These are phyloP conservation scores for Parazoanthus darwini DNA, from an alignment of 92 coral and sea anemone genomes.

Conservation along the genomic window DNA sequence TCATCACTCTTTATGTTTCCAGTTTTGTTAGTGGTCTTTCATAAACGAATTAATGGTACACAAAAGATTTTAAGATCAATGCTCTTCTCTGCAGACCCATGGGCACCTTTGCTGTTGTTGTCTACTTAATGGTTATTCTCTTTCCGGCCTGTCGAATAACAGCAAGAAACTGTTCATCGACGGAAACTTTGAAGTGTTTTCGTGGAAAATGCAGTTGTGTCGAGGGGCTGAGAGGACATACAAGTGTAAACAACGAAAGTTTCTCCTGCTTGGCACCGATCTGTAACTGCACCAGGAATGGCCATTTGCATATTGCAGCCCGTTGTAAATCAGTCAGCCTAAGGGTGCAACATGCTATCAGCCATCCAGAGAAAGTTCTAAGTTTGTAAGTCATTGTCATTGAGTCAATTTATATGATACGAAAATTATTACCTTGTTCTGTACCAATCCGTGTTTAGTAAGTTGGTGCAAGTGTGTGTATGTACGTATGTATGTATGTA, in stretches of 20 bases:
- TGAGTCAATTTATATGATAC: no score
- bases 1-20: no score
- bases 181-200: not conserved
- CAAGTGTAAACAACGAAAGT: not conserved
- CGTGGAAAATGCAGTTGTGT: not conserved
- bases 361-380: not conserved
- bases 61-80: no score
- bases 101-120: not conserved
- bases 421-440: no score
- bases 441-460: no score
- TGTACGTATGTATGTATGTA: no score
- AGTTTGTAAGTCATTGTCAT: not conserved
- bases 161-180: not conserved
- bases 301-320: not conserved
- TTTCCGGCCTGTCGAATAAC: not conserved
- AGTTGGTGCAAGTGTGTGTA: no score
- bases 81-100: not conserved
- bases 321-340: not conserved
- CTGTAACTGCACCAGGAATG: not conserved
- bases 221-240: no score
- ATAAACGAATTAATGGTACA: no score
- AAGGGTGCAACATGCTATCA: not conserved
- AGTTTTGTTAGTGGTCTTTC: no score
- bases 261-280: not conserved
- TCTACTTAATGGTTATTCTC: not conserved